A percentile compares a stretch with the other conserved stretches of the same genome.
Conservation (phyloP, 1,140 invertebrate genomes). For the Eriosoma lanigerum region DNA sequence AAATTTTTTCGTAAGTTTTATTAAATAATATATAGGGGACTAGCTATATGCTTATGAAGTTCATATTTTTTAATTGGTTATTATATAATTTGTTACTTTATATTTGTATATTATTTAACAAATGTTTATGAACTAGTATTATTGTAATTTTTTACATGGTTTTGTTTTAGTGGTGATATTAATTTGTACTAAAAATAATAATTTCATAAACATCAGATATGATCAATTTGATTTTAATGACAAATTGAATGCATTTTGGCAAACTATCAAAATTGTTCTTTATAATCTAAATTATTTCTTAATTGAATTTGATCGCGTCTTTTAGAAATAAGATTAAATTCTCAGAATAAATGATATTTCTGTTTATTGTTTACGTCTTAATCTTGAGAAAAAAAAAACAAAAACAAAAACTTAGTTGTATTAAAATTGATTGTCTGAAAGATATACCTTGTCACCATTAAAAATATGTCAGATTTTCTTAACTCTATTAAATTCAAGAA, state of each 20-base stretch:
- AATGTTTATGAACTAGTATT: no score
- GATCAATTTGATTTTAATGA: slow-evolving; percentile 10
- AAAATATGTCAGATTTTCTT: background rate
- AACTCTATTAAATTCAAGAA: background rate
- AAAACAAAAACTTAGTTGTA: background rate
- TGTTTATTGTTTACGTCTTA: background rate
- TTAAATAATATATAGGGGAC: no score
- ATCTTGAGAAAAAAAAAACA: background rate
- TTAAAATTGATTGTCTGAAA: slow-evolving; percentile 11
- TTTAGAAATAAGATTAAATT: background rate
- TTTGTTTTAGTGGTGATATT: no score
- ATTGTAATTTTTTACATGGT: no score
- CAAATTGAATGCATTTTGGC: background rate
- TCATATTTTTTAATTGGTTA: no score
- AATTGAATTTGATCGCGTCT: background rate
- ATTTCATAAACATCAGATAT: background rate
- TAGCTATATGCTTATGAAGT: no score
- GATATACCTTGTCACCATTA: background rate
- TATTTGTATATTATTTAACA: no score
- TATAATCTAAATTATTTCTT: background rate
- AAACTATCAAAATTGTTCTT: background rate
- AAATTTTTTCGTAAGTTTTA: no score
- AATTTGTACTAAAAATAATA: background rate
- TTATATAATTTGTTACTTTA: no score
- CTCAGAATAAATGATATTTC: background rate